These are phyloP conservation scores for Hydrochoerus hydrochaeris DNA, from an alignment of 2,113 vertebrate species.

Conservation along the genomic window DNA sequence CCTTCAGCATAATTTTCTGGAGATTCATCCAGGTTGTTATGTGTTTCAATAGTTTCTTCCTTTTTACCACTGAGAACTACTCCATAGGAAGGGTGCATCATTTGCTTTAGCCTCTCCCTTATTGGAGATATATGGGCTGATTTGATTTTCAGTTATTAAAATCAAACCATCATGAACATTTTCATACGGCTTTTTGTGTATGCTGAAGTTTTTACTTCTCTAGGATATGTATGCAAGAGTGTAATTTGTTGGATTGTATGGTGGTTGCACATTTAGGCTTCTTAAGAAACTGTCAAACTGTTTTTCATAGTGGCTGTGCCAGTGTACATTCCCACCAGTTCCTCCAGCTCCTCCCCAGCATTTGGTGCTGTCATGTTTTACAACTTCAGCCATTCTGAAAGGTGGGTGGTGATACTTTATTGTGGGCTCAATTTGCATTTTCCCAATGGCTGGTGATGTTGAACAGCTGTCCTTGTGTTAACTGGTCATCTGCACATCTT, in stretches of 20 bases:
- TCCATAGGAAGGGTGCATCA: rapidly evolving
- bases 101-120: not conserved
- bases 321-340: not conserved
- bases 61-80: not conserved
- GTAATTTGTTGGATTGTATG: not conserved
- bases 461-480: not conserved
- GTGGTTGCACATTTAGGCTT: not conserved
- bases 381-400: not conserved
- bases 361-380: not conserved
- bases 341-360: not conserved
- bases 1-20: not conserved
- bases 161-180: not conserved
- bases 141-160: not conserved
- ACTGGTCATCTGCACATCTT: not conserved
- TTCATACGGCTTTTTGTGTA: not conserved
- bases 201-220: not conserved
- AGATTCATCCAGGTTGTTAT: not conserved
- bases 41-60: rapidly evolving
- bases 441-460: not conserved
- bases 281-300: not conserved
- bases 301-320: no score
- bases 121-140: not conserved
- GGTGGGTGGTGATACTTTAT: not conserved
- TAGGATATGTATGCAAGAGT: not conserved
- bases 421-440: not conserved